These are phyloP conservation scores for Morone saxatilis DNA, from an alignment of 2,113 vertebrate genomes.

Conservation along the genomic window DNA sequence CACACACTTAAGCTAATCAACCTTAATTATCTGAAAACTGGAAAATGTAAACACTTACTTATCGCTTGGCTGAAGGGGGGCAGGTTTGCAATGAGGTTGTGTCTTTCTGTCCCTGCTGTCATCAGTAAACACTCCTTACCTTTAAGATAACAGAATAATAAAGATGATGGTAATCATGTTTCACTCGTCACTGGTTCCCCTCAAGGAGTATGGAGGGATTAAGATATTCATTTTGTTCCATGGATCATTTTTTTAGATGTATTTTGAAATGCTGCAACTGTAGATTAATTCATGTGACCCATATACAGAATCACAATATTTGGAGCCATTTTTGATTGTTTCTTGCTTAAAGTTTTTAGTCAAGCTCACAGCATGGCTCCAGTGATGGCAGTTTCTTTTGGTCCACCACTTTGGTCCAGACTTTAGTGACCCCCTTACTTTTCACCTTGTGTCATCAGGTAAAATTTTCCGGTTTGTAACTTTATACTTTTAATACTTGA, in stretches of 20 bases:
- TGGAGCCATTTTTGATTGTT: not conserved
- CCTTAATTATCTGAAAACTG: slow-evolving; percentile 48
- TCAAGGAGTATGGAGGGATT: not conserved
- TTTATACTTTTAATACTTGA: too few species aligned
- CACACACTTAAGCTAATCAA: slow-evolving; percentile 60
- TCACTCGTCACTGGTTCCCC: not conserved
- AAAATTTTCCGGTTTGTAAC: not conserved
- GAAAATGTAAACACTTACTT: slow-evolving; percentile 63
- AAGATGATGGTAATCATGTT: slow-evolving; percentile 5
- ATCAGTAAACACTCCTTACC: slow-evolving; percentile 1
- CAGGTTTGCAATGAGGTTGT: not conserved
- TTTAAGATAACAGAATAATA: slow-evolving; percentile 11
- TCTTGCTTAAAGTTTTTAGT: too few species aligned
- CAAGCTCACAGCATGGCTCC: too few species aligned
- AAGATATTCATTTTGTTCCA: not conserved
- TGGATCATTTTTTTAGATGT: not conserved
- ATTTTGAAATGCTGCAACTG: not conserved
- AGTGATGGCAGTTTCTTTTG: too few species aligned
- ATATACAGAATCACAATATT: not conserved
- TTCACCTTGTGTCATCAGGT: not conserved
- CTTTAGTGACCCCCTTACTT: not conserved
- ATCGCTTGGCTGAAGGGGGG: slow-evolving; percentile 6
- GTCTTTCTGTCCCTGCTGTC: slow-evolving; percentile 7
- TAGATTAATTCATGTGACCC: not conserved
- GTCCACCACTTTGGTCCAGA: too few species aligned